Evolutionary conservation across 1,140 invertebrate species (phyloP), one percentile per base, ranked within the genome.

Genomic region (Drosophila navojoa): DNA sequence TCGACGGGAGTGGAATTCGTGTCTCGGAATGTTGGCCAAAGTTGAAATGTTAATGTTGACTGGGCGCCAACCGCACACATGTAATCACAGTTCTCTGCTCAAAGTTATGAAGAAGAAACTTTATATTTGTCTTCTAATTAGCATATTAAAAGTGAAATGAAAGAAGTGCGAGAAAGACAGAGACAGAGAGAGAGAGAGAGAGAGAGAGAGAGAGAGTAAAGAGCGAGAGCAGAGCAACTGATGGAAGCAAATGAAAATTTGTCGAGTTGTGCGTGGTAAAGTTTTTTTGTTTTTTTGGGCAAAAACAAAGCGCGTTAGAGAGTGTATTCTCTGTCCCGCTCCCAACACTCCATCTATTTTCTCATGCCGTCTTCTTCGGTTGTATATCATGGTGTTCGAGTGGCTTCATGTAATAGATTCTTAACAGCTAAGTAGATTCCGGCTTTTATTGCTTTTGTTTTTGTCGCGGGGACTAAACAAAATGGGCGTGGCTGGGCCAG

Each of bases 351-450:
- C 5, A 29, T 29, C 4, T 6, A 29, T 29, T 29, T 29, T 29
- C 27, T 3, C 27, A 29, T 29, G 38, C 13, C 15, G 1, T 50
- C n/a, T 45, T 9, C 19, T 9, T n/a, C 16, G 10, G 38, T 3
- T 25, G 53, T 44, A 50, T 68, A 68, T 68, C 57, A 29, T 62
- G 50, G 54, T 62, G 45, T 55, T 38, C 52, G 59, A 55, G 58
- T 70, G 29, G 58, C 59, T 70, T 69, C 69, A 42, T 59, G 62
- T 72, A 72, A 72, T 72, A 68, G 70, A 72, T 72, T 72, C 70
- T 72, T 68, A 72, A 72, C 63, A 72, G 70, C 55, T 68, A 72
- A 72, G 70, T 72, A 72, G 63, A 72, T 72, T 72, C 63, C 55
- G 63, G 70, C 54, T 72, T 72, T 72, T 59, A 68, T 72, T 68